Percentiles rank a stretch among this genome's conserved stretches.
Conservation (phyloP, 2,113 vertebrate genomes). For the Zingel zingel region DNA sequence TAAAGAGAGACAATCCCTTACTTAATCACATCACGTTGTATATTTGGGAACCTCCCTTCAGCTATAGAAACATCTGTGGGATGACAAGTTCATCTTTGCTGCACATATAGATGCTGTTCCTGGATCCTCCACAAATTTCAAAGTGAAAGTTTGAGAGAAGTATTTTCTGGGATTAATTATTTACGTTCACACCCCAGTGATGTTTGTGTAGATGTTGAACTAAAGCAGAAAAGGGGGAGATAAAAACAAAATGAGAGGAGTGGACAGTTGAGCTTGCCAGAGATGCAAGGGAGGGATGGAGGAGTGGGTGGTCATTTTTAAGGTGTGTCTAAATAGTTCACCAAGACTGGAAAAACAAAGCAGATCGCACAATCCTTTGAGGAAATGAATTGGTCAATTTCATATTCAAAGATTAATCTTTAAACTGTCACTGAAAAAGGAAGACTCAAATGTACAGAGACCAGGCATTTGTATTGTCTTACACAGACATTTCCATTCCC, state of each 20-base stretch:
- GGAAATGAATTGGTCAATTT: background rate
- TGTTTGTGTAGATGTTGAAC: conserved; percentile 7
- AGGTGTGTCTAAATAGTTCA: conserved; percentile 55
- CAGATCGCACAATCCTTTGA: background rate
- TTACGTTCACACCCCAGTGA: background rate
- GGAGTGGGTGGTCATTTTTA: conserved; percentile 30
- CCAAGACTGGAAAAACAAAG: background rate
- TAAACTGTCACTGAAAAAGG: background rate
- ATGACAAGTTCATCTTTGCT: conserved; percentile 29
- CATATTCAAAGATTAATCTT: too few relatives aligned
- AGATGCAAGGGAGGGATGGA: background rate
- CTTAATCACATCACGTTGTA: conserved; percentile 4
- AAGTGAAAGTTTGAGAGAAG: conserved; percentile 1
- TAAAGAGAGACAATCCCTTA: conserved; percentile 17
- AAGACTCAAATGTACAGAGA: background rate
- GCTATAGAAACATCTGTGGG: conserved; percentile 33
- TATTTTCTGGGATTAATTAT: conserved; percentile 6
- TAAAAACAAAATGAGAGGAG: conserved; percentile 30
- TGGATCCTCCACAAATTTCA: conserved; percentile 44
- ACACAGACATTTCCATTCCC: background rate
- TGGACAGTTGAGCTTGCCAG: conserved; percentile 11
- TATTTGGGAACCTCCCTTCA: conserved; percentile 23
- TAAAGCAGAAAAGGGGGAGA: conserved; percentile 12
- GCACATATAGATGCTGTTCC: conserved; percentile 54
- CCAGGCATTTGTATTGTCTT: background rate